Conservation (phyloP, 2,797 vertebrate species). For the Poecilia velifera region DNA sequence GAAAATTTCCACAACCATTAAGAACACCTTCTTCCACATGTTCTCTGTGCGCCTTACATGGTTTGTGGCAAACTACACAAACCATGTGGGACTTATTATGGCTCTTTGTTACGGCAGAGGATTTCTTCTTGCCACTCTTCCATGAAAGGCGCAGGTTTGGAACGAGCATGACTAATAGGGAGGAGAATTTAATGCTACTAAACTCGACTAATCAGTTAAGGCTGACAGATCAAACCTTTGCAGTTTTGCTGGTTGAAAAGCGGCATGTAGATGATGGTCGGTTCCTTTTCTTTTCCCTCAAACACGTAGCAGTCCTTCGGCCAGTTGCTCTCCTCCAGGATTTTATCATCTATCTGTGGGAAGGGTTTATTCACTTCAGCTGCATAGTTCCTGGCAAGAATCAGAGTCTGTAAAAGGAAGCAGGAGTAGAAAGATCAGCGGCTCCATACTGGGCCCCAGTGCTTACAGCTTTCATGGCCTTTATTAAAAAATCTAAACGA, state of each 20-base stretch:
- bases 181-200: background rate
- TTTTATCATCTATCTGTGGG: slow-evolving; percentile 44
- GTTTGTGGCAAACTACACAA: background rate
- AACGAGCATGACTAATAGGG: background rate
- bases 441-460: background rate
- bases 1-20: background rate
- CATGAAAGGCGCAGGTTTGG: background rate
- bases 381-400: slow-evolving; percentile 56
- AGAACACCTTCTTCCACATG: background rate
- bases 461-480: background rate
- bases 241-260: slow-evolving; percentile 72
- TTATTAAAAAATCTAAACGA: background rate
- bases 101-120: background rate
- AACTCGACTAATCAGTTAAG: background rate
- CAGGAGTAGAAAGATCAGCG: background rate
- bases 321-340: slow-evolving; percentile 60
- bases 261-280: slow-evolving; percentile 67
- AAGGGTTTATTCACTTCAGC: slow-evolving; percentile 59
- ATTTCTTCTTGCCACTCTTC: background rate
- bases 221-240: slow-evolving; percentile 50
- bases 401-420: slow-evolving; percentile 57
- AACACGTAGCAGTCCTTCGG: slow-evolving; percentile 67
- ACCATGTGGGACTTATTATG: background rate
- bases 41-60: background rate
- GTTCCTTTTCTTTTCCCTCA: slow-evolving; percentile 52